phyloP scores from a whole-genome alignment of 2,888 invertebrate genomes.

The Agrenia bidenticulata region DNA sequence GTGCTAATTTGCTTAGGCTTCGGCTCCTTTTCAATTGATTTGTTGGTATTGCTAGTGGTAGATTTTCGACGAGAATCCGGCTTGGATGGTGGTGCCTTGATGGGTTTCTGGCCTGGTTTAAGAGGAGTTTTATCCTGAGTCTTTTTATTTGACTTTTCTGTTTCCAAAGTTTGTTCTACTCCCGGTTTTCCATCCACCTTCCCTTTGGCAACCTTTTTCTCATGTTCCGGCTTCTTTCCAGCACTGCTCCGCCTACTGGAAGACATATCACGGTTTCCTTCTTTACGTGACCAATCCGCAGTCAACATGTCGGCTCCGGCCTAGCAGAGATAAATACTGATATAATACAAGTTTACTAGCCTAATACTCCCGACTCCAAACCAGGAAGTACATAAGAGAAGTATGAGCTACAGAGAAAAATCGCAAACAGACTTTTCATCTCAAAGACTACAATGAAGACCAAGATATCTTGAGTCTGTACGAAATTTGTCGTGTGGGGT shows the following conservation, averaged over 20 bases:
- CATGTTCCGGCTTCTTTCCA: not conserved
- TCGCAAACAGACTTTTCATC: too few relatives aligned
- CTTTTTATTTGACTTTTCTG: too few relatives aligned
- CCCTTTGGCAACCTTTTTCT: not conserved
- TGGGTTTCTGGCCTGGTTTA: too few relatives aligned
- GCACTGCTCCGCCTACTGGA: not conserved
- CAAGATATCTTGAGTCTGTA: too few relatives aligned
- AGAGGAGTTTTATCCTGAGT: too few relatives aligned
- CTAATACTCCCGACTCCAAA: too few relatives aligned
- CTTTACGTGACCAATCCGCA: conserved; percentile 15
- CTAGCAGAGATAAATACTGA: conserved; percentile 11
- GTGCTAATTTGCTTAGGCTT: not conserved
- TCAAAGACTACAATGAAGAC: too few relatives aligned
- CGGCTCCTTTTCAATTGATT: not conserved
- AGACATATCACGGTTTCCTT: not conserved
- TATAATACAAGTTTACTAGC: not conserved
- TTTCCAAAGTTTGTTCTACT: too few relatives aligned
- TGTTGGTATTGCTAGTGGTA: not conserved
- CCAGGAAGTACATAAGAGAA: too few relatives aligned
- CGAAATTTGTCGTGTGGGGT: too few relatives aligned
- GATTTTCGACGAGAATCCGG: conserved; percentile 1
- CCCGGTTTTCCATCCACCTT: not conserved
- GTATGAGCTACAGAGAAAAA: too few relatives aligned
- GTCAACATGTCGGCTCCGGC: conserved; percentile 15
- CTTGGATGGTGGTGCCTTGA: not conserved